Base-by-base conservation (phyloP, 2,888 invertebrate genomes). In the Apamea sordens region DNA sequence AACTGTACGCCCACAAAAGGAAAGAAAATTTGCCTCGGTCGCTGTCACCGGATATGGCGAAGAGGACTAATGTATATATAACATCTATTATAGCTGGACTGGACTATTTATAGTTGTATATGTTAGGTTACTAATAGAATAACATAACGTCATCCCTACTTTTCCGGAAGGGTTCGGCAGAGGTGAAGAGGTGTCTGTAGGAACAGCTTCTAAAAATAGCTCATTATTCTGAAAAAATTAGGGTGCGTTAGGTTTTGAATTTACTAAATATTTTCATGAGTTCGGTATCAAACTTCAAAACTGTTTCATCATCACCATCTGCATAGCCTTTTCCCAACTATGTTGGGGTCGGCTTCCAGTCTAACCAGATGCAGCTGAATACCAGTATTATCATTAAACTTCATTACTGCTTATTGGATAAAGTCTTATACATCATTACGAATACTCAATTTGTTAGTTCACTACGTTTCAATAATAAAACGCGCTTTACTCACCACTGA, bases 401-500 rank as follows among this genome's bases (percentile, higher is more conserved):
- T 75, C 2, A 11, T 18, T 11, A 75, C 41, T 11, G 28, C 4
- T 24, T 24, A 44, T 10, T 50, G 1, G n/a, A 36, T 73, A 36
- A 47, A 28, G 32, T 59, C 47, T 15, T 53, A 0, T 28, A 36
- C 47, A n/a, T 32, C 44, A n/a, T 24, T 21, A 28, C 28, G 1
- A 28, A 47, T 28, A 15, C n/a, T 65, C 15, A 0, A 36, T 1
- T 5, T 59, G 67, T 47, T 67, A 56, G n/a, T n/a, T n/a, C 24
- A 74, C 70, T 79, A 71, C 71, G n/a, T 44, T 81, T 76, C 41
- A 81, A 83, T 81, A 87, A 83, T 81, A 79, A 77, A 84, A 70
- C 72, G 56, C 36, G 32, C 63, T 80, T 68, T 3, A 82, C 74
- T 76, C 83, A 80, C 64, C 53, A 68, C 76, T 53, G 44, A 53